These are phyloP conservation scores for Drosophila affinis DNA, from an alignment of 2,888 invertebrate species.

Conservation along the genomic window DNA sequence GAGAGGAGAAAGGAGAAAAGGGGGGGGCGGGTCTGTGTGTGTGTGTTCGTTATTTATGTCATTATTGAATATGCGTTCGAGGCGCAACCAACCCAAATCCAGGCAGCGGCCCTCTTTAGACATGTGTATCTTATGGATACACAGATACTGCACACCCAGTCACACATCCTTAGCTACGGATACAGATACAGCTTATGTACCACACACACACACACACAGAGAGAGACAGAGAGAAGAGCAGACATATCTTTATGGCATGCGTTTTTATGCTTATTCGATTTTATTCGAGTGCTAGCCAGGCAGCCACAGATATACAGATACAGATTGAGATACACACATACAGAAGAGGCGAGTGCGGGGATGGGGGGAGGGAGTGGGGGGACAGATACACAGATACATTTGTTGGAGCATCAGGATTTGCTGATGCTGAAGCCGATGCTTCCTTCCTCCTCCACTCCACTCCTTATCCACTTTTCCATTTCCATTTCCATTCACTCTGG, in stretches of 20 bases:
- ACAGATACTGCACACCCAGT: constrained; percentile 27
- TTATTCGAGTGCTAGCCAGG: constrained; percentile 71
- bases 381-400: constrained; percentile 42
- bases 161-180: constrained; percentile 13
- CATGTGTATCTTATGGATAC: constrained; percentile 57
- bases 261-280: constrained; percentile 77
- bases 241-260: constrained; percentile 63
- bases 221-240: background rate
- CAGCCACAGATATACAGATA: constrained; percentile 48
- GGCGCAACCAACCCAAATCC: constrained; percentile 75
- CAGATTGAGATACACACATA: constrained; percentile 46
- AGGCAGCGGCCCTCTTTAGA: constrained; percentile 54
- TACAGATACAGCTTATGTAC: constrained; percentile 62
- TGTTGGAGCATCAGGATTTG: constrained; percentile 77
- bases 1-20: constrained; percentile 5
- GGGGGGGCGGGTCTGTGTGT: constrained; percentile 20
- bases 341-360: no score
- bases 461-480: constrained; percentile 28
- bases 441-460: constrained; percentile 9
- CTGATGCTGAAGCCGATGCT: constrained; percentile 45
- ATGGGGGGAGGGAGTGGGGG: background rate
- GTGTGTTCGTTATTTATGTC: constrained; percentile 62
- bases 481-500: constrained; percentile 47
- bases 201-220: constrained; percentile 17
- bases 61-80: constrained; percentile 78